Percentiles rank a stretch among this genome's conserved stretches.
Evolutionary conservation across 2,888 invertebrate species (phyloP).

Genomic region (Invenusta paracnida): DNA sequence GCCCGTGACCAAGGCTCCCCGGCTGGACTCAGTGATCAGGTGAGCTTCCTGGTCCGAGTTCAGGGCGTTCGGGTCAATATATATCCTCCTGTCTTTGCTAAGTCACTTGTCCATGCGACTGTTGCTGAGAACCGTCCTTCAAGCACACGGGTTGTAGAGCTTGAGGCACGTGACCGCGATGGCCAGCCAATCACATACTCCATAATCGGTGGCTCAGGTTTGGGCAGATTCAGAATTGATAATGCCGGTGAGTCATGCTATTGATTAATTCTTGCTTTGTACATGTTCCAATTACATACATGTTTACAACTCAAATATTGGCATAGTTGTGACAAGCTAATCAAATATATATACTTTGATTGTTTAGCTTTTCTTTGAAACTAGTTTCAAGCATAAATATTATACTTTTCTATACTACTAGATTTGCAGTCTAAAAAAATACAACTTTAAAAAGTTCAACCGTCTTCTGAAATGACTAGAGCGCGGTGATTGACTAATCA

Average conservation of each 20-base stretch:
- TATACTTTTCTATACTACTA: too few species aligned
- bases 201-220: background rate
- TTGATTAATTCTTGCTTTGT: too few species aligned
- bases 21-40: background rate
- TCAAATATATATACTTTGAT: too few species aligned
- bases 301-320: too few species aligned
- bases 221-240: conserved; percentile 24
- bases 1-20: conserved; percentile 34
- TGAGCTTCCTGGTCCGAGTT: background rate
- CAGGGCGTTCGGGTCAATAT: conserved; percentile 17
- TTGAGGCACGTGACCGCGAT: background rate
- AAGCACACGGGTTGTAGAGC: conserved; percentile 1
- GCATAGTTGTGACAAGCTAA: too few species aligned
- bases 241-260: conserved; percentile 23
- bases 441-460: too few species aligned
- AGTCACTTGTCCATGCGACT: conserved; percentile 7
- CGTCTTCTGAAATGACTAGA: too few species aligned
- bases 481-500: too few species aligned
- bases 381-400: too few species aligned
- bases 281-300: too few species aligned
- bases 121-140: conserved; percentile 8
- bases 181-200: conserved; percentile 52
- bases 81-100: background rate
- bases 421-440: too few species aligned
- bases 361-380: too few species aligned